A percentile compares a stretch with the other conserved stretches of the same genome.
These are phyloP conservation scores for Merluccius polli DNA, from an alignment of 2,797 vertebrate species.

Conservation along the genomic window DNA sequence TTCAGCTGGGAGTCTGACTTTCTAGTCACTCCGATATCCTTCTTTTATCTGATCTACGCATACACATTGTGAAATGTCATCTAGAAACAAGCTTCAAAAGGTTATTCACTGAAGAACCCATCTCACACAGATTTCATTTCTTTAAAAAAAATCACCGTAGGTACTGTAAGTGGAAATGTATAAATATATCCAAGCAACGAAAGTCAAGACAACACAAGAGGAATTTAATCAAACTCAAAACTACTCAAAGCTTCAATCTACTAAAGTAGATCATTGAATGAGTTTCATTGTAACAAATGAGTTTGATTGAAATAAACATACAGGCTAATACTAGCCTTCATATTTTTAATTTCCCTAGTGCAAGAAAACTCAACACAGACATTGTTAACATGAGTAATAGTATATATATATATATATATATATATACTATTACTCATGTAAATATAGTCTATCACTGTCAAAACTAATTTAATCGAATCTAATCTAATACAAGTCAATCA, in stretches of 20 bases:
- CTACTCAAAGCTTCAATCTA: background rate
- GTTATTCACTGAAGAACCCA: background rate
- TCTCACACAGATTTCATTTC: background rate
- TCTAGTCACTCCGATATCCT: background rate
- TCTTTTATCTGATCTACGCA: background rate
- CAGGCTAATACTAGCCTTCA: no score
- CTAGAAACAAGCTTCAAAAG: background rate
- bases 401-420: no score
- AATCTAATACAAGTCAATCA: no score
- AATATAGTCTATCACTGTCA: no score
- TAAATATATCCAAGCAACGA: background rate
- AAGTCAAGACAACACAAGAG: background rate
- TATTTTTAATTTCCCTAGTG: no score
- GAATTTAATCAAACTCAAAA: background rate
- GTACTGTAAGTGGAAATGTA: background rate
- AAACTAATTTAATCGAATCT: no score
- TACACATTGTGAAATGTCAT: background rate
- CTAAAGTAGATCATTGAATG: background rate
- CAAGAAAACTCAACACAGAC: no score
- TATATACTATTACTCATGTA: no score
- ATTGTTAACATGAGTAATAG: no score
- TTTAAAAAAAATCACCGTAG: background rate
- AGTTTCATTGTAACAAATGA: background rate
- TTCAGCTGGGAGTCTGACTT: background rate
- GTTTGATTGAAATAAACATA: no score